Conservation (phyloP, 2,888 invertebrate species). For the Pyrochroa serraticornis region DNA sequence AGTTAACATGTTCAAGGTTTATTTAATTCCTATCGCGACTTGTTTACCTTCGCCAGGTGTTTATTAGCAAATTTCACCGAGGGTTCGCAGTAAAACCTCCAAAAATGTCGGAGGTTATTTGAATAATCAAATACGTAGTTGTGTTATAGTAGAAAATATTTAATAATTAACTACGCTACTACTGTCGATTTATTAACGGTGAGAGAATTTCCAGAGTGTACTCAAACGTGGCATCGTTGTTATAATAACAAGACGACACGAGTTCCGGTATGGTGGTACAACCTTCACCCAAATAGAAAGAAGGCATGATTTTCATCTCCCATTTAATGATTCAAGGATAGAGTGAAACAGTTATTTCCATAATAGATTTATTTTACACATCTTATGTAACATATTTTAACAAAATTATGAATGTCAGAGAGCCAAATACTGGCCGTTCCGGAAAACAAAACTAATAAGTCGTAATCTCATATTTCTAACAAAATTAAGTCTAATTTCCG, state of each 20-base stretch:
- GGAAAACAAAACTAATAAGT: conserved; percentile 27
- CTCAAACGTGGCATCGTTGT: conserved; percentile 18
- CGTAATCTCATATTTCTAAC: conserved; percentile 31
- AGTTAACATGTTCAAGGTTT: conserved; percentile 44
- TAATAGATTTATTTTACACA: conserved; percentile 24
- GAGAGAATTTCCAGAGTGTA: background rate
- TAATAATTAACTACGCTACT: no score
- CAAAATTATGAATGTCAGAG: conserved; percentile 12
- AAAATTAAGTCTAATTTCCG: conserved; percentile 10
- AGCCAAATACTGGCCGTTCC: conserved; percentile 10
- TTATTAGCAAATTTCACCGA: conserved; percentile 8
- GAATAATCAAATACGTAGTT: no score
- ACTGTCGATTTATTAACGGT: no score
- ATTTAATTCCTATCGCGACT: conserved; percentile 33
- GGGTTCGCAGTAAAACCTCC: no score
- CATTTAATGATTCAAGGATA: background rate
- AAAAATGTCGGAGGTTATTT: no score
- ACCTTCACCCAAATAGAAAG: conserved; percentile 26
- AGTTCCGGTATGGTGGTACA: conserved; percentile 18
- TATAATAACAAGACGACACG: conserved; percentile 15
- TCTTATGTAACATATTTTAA: conserved; percentile 25
- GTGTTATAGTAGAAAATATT: no score
- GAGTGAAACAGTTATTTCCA: conserved; percentile 9
- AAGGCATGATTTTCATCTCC: conserved; percentile 14
- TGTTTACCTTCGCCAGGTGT: conserved; percentile 42